Base-by-base conservation (phyloP, 2,888 invertebrate genomes). In the Endotricha flammealis region DNA sequence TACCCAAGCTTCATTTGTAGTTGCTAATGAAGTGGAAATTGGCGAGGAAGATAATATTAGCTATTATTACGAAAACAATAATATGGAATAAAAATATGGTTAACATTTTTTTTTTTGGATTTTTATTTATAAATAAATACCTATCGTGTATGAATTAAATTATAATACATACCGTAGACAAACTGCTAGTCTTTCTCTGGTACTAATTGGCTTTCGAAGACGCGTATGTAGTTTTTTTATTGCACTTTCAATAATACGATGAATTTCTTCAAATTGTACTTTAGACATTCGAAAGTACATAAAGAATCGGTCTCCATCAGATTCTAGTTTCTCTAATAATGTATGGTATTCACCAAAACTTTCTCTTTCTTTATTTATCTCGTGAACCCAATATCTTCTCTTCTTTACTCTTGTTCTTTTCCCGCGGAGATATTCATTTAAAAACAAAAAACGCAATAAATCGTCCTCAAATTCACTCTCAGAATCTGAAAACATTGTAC, bases 391-490 rank as follows among this genome's bases (percentile, higher is more conserved):
- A 24, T 9, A 24, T 24, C 10, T 24, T 24, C 24, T 24, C 24
- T 24, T n/a, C 24, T 24, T 24, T 4, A 7, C 9, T 28, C 10
- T 12, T 28, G 5, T 28, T 28, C 28, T 28, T 28, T 3, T 11
- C 2, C 4, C 12, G 11, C 13, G 12, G 5, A 12, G 4, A 28
- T 12, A 28, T 12, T 28, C 28, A 28, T 28, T 28, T 11, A 28
- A 28, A n/a, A 28, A 28, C 8, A 28, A 28, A 3, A 28, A 28
- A 28, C 13, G 10, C n/a, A 25, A 28, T 28, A 12, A 10, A 28
- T 28, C 28, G 28, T 28, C 28, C 13, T 28, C 28, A 28, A 28
- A 28, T 10, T 28, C 28, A 28, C 28, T 28, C 28, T 12, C 28
- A 28, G 28, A 28, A 11, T 28, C 28, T 4, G 11, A 23, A 23